These are phyloP conservation scores for Rhynchonema sp. DNA, from an alignment of 2,888 invertebrate species.

Conservation along the genomic window DNA sequence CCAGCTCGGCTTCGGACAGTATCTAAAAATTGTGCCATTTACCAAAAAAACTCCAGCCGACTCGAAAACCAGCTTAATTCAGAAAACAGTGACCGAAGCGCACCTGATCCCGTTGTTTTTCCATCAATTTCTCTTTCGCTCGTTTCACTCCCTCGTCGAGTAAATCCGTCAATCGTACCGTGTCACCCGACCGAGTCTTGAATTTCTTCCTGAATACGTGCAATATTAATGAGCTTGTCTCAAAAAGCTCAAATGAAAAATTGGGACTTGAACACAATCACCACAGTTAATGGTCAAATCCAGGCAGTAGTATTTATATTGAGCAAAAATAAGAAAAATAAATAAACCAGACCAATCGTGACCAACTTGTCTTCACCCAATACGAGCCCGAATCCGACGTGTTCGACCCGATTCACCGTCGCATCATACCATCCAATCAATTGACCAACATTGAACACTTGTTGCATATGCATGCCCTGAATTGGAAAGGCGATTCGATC, in stretches of 20 bases:
- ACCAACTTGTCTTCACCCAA: constrained; percentile 67
- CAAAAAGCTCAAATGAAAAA: no score
- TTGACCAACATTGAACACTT: constrained; percentile 54
- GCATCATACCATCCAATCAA: constrained; percentile 52
- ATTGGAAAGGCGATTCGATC: constrained; percentile 12
- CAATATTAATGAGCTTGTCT: neutral
- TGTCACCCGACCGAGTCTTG: constrained; percentile 90
- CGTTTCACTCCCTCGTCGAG: constrained; percentile 56
- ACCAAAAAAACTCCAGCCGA: no score
- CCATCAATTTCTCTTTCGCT: constrained; percentile 31
- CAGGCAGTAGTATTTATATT: no score
- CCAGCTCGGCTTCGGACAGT: constrained; percentile 16
- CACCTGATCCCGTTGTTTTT: constrained; percentile 33
- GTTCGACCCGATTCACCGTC: constrained; percentile 50
- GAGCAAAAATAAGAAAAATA: no score
- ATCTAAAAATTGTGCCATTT: constrained; percentile 10
- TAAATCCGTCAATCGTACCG: constrained; percentile 63
- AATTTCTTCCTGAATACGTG: constrained; percentile 58
- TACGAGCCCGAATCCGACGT: constrained; percentile 87
- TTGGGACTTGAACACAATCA: no score
- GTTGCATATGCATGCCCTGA: constrained; percentile 47
- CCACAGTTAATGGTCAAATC: no score
- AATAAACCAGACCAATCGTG: no score
- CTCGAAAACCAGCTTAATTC: no score
- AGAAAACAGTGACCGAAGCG: neutral